phyloP scores from a whole-genome alignment of 2,888 invertebrate genomes.

The Aporophyla nigra region DNA sequence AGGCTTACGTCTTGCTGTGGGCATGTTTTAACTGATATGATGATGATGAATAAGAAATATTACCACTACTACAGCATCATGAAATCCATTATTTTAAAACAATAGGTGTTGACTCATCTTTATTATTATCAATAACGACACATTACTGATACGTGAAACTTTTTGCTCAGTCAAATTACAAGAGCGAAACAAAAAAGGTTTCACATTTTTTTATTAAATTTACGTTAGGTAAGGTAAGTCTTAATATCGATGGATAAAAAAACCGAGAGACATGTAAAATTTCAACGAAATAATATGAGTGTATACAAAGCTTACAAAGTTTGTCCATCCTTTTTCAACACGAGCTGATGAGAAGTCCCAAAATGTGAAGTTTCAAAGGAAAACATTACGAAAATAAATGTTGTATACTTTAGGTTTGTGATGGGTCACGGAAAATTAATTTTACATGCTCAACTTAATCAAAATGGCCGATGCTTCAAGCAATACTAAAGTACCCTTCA shows the following conservation, averaged over 20 bases:
- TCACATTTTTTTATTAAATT: background rate
- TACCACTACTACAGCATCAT: no score
- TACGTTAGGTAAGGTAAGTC: no score
- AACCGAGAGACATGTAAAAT: background rate
- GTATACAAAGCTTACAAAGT: background rate
- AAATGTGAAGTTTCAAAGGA: constrained; percentile 18
- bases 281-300: background rate
- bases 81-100: no score
- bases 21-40: no score
- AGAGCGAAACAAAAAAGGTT: background rate
- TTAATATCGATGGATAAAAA: background rate
- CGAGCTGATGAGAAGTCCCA: constrained; percentile 6
- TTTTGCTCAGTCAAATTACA: no score
- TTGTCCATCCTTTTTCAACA: constrained; percentile 4
- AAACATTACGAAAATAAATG: constrained; percentile 33
- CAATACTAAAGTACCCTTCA: constrained; percentile 27
- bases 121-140: no score
- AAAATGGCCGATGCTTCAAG: constrained; percentile 40
- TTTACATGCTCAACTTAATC: constrained; percentile 46
- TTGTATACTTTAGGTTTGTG: constrained; percentile 19
- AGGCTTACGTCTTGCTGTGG: no score
- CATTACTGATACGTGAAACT: no score
- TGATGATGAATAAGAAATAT: no score
- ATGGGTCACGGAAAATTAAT: constrained; percentile 45
- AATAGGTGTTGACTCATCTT: no score